phyloP scores from a whole-genome alignment of 2,888 invertebrate species.

The Catocala fraxini region DNA sequence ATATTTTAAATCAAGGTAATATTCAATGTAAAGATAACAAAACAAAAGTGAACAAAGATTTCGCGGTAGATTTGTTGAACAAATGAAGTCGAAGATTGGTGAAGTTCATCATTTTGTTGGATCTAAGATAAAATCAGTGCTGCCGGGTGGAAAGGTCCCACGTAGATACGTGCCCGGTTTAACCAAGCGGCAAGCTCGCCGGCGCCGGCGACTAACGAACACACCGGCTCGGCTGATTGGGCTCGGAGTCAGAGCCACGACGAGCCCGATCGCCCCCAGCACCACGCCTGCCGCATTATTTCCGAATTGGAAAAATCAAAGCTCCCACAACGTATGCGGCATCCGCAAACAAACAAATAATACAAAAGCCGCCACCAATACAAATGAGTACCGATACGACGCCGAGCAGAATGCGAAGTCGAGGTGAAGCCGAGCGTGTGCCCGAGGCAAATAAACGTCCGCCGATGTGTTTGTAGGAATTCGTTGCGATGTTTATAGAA shows the following conservation, averaged over 20 bases:
- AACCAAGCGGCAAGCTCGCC: slow-evolving; percentile 76
- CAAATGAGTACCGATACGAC: slow-evolving; percentile 85
- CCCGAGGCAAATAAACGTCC: slow-evolving; percentile 83
- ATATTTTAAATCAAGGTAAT: slow-evolving; percentile 2
- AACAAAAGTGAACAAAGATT: slow-evolving; percentile 34
- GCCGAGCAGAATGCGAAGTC: slow-evolving; percentile 79
- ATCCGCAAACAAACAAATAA: slow-evolving; percentile 86
- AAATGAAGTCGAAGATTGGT: slow-evolving; percentile 71
- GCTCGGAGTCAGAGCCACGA: slow-evolving; percentile 58
- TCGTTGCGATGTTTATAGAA: slow-evolving; percentile 85
- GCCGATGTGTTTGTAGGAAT: slow-evolving; percentile 83
- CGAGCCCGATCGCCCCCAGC: slow-evolving; percentile 73
- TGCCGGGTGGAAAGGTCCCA: slow-evolving; percentile 82
- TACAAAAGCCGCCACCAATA: slow-evolving; percentile 82
- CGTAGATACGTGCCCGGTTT: slow-evolving; percentile 81
- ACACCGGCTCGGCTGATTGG: slow-evolving; percentile 79
- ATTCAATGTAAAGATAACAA: slow-evolving; percentile 6
- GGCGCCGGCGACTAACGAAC: slow-evolving; percentile 70
- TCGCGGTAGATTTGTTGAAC: slow-evolving; percentile 60
- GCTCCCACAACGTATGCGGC: slow-evolving; percentile 79
- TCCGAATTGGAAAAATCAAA: slow-evolving; percentile 86
- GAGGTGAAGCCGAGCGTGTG: slow-evolving; percentile 76
- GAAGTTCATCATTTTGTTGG: slow-evolving; percentile 73
- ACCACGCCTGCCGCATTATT: slow-evolving; percentile 81
- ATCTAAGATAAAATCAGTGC: slow-evolving; percentile 82